Conservation (phyloP, 2,113 vertebrate species). For the Nibea albiflora region DNA sequence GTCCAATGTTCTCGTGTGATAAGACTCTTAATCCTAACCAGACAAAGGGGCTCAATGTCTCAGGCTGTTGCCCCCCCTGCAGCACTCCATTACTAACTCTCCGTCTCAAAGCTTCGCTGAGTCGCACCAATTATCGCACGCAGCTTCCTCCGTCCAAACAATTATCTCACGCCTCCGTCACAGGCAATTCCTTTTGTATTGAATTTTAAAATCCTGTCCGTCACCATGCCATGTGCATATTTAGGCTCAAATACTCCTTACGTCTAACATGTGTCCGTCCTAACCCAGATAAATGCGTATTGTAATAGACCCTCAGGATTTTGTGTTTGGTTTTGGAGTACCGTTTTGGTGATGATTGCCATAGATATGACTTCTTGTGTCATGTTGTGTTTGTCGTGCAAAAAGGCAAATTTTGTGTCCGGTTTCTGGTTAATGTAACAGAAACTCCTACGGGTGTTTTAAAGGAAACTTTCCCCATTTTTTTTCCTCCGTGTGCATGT, state of each 20-base stretch:
- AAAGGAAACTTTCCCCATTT: background rate
- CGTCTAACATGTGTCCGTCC: slow-evolving; percentile 31
- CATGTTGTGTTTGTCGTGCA: slow-evolving; percentile 1
- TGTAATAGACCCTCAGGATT: slow-evolving; percentile 19
- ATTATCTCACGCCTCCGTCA: slow-evolving; percentile 66
- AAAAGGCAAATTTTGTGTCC: background rate
- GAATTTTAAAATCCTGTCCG: slow-evolving; percentile 36
- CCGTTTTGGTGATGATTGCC: slow-evolving; percentile 4
- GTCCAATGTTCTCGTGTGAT: slow-evolving; percentile 77
- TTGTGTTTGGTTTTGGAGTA: background rate
- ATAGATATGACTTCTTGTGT: slow-evolving; percentile 6
- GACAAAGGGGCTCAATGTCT: slow-evolving; percentile 75
- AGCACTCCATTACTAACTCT: slow-evolving; percentile 64
- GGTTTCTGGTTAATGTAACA: background rate
- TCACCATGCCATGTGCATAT: slow-evolving; percentile 19
- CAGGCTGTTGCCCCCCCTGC: slow-evolving; percentile 64
- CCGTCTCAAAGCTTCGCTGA: slow-evolving; percentile 50
- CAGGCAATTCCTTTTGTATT: slow-evolving; percentile 39
- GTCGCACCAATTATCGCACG: slow-evolving; percentile 69
- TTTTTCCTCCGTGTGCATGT: slow-evolving; percentile 3
- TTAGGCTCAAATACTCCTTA: slow-evolving; percentile 19
- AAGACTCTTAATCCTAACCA: slow-evolving; percentile 75
- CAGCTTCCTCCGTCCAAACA: slow-evolving; percentile 65
- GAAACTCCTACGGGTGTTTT: slow-evolving; percentile 10
- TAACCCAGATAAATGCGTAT: slow-evolving; percentile 23